Conservation (phyloP, 2,113 vertebrate species). For the Ictalurus furcatus region DNA sequence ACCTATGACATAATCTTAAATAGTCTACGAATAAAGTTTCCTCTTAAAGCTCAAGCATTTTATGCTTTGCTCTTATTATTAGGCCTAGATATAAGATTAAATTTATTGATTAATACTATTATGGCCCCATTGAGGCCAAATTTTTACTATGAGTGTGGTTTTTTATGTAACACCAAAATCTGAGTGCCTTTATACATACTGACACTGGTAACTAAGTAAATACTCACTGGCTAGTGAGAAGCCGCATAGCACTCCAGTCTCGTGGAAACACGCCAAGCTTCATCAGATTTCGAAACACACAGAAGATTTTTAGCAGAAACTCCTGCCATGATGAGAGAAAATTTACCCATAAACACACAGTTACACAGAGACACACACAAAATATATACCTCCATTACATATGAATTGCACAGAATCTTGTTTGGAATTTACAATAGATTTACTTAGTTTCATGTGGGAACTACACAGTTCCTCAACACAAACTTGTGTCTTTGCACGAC, state of each 20-base stretch:
- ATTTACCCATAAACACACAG: not conserved
- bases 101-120: not conserved
- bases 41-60: not conserved
- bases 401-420: not conserved
- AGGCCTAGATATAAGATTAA: not conserved
- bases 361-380: not conserved
- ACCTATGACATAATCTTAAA: not conserved
- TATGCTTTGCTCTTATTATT: not conserved
- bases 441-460: not conserved
- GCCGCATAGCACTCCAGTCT: conserved; percentile 97
- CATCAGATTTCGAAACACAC: conserved; percentile 96
- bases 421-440: not conserved
- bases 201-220: not conserved
- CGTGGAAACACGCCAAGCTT: conserved; percentile 96
- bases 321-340: conserved; percentile 73
- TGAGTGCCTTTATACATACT: not conserved
- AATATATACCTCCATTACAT: not conserved
- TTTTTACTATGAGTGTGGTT: not conserved
- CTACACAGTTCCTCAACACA: too few relatives aligned
- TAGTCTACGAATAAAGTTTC: not conserved
- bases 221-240: conserved; percentile 95
- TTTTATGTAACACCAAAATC: not conserved
- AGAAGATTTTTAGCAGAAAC: conserved; percentile 94
- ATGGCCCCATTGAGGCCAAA: not conserved
- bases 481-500: not conserved